These are phyloP conservation scores for Lobophora halterata DNA, from an alignment of 2,888 invertebrate species.

Conservation along the genomic window DNA sequence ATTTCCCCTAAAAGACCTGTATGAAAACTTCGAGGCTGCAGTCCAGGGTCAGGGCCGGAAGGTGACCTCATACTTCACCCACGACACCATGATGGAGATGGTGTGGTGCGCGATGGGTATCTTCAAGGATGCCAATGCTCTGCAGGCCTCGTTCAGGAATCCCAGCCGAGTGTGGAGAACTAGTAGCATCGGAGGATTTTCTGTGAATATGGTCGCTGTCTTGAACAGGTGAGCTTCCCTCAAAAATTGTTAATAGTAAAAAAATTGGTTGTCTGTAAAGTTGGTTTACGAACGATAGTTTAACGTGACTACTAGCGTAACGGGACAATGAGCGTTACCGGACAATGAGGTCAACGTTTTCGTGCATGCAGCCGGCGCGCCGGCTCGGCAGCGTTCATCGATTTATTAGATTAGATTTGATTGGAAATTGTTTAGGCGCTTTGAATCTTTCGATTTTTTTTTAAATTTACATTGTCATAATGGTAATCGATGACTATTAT, in stretches of 20 bases:
- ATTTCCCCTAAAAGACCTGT: conserved; percentile 84
- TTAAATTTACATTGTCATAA: too few species aligned
- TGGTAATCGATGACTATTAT: too few species aligned
- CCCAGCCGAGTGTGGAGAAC: conserved; percentile 83
- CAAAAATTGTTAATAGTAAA: conserved; percentile 8
- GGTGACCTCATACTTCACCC: conserved; percentile 85
- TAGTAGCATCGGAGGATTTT: conserved; percentile 85
- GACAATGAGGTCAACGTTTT: too few species aligned
- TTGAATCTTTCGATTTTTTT: too few species aligned
- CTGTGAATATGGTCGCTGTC: conserved; percentile 86
- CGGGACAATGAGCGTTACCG: too few species aligned
- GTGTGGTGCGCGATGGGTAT: conserved; percentile 83
- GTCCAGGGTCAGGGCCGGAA: conserved; percentile 53
- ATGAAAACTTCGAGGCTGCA: conserved; percentile 68
- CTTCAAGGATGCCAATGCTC: conserved; percentile 77
- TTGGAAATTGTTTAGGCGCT: not conserved
- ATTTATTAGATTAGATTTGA: too few species aligned
- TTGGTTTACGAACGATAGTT: too few species aligned
- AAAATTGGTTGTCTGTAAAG: not conserved
- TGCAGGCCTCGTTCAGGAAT: conserved; percentile 80
- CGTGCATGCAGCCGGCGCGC: too few species aligned
- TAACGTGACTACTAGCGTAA: too few species aligned
- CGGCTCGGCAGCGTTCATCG: too few species aligned
- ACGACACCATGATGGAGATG: conserved; percentile 84
- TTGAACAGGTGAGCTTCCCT: conserved; percentile 85